Evolutionary conservation across 2,888 invertebrate species (phyloP), one percentile per base, ranked within the genome.

Genomic region (Trissolcus japonicus): DNA sequence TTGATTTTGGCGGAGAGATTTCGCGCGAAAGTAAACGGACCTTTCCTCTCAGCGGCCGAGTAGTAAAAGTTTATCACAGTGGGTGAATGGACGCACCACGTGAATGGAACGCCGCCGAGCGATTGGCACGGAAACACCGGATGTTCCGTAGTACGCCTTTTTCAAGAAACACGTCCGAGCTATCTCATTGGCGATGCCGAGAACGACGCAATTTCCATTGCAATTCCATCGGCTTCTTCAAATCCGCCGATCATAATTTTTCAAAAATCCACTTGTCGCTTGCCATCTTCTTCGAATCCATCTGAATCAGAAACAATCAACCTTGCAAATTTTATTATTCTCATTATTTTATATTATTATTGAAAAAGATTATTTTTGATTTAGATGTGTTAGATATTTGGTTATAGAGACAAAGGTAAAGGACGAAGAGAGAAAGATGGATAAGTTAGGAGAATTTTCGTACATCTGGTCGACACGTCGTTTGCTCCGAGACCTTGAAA

Each of bases 51-150:
- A 67, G 53, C 9, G 14, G 48, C 50, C 17, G n/a, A 62, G 41
- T n/a, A 72, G 78, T 74, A 76, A 81, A 78, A 76, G 74, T 80
- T 72, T 60, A 54, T 80, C 79, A 75, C 63, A 69, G 74, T 81
- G 65, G 79, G 77, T 80, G 81, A 79, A 79, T 79, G 79, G 79
- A 72, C 75, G 72, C 29, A 21, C 53, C 61, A 67, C 69, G 73
- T 74, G 78, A 78, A 78, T 78, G 78, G 78, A 78, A 66, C 78
- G 74, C 21, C 43, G 59, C 50, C 16, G 60, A 68, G 65, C 63
- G 71, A 75, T 73, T 61, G 69, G 77, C 73, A 61, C 57, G 69
- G 72, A 75, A 72, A 72, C 71, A 78, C 71, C 78, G 78, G 74
- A 75, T 78, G 71, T 75, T 56, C 66, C 63, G 67, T 71, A 61